Percentiles rank a stretch among this genome's conserved stretches.
Conservation (phyloP, 2,113 vertebrate genomes). For the Tetrax tetrax region DNA sequence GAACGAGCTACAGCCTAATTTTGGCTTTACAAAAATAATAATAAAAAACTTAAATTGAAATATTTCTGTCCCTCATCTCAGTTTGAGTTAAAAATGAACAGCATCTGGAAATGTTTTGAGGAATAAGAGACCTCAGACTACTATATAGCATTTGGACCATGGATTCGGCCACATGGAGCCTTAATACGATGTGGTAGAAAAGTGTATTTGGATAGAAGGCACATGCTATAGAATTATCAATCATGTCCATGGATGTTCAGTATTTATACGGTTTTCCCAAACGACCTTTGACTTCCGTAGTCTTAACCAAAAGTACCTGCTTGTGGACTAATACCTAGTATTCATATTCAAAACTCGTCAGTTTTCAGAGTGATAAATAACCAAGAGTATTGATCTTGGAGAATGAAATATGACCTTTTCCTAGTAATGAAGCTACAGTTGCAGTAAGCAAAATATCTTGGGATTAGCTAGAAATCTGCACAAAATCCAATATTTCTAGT, state of each 20-base stretch:
- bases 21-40: conserved; percentile 12
- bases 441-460: not conserved
- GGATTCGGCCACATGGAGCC: not conserved
- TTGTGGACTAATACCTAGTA: not conserved
- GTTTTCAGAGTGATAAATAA: not conserved
- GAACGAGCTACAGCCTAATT: conserved; percentile 14
- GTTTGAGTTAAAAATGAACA: not conserved
- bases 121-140: not conserved
- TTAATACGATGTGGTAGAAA: not conserved
- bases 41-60: not conserved
- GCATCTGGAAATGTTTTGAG: not conserved
- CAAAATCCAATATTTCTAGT: not conserved
- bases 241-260: not conserved
- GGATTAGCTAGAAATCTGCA: not conserved
- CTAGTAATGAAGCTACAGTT: not conserved
- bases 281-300: not conserved
- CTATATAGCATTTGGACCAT: not conserved
- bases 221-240: not conserved
- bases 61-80: not conserved
- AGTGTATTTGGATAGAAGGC: not conserved
- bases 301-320: not conserved
- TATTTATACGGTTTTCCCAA: not conserved
- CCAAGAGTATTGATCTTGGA: not conserved
- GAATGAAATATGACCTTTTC: not conserved
- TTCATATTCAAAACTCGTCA: not conserved